Base-by-base conservation (phyloP, 2,113 vertebrate genomes). In the Perccottus glenii region DNA sequence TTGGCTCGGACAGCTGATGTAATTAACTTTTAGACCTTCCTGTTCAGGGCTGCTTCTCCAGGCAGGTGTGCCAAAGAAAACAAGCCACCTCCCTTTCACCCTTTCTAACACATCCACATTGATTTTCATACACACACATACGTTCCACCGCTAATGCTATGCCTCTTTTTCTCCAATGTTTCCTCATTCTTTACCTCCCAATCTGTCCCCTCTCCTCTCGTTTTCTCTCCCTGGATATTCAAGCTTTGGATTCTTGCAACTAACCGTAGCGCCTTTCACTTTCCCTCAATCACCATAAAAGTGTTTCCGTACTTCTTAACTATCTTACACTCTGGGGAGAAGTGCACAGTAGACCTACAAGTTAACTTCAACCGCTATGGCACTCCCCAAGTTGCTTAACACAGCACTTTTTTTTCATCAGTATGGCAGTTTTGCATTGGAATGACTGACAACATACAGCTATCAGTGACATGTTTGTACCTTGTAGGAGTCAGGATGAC, bases 21-120 rank as follows among this genome's bases (percentile, higher is more conserved):
- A 84, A 92, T 92, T 91, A 89, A 89, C 85, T 89, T 88, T 81
- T 73, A 85, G 85, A 84, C 85, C 82, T 89, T 87, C 81, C 78
- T 77, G 85, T 80, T 83, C 88, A 16, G 76, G 68, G 84, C 79
- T 71, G 81, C 84, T 86, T 88, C 80, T 81, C 79, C 63, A 40
- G 71, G 70, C 83, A 86, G 83, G 72, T 81, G 75, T 63, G 84
- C 85, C 89, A 91, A 86, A 66, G 42, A 83, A 89, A 92, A 89
- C 77, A 88, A 79, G 75, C 67, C 65, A 57, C 19, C 64, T 77
- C 64, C 44, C 55, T 52, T 70, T 73, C 69, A 67, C 66, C 78
- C 62, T 60, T 69, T 74, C 60, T 78, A 74, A 75, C 60, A 59
- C 63, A 76, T 72, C 67, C 73, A 73, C 59, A 67, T 70, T 73